Base-by-base conservation (phyloP, 2,113 vertebrate genomes). In the Scalopus aquaticus region DNA sequence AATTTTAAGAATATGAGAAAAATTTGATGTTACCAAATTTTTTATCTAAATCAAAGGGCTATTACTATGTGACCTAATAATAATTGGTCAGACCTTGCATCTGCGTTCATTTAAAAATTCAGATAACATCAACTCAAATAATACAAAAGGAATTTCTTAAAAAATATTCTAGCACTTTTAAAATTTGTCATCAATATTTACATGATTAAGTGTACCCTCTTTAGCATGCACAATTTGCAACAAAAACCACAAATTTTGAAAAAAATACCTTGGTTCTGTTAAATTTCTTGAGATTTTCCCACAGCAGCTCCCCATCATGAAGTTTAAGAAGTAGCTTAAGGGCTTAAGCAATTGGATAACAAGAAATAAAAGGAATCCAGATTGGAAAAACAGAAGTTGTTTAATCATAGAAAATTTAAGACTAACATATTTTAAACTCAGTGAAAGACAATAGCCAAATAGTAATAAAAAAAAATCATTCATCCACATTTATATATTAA, bases 191-290 rank as follows among this genome's bases (percentile, higher is more conserved):
- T 92, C 46, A 69, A 78, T 77, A 62, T 81, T 72, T 95, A 62
- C 1, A 42, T 17, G 69, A 5, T 73, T 39, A 83, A 94, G 30
- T 44, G 1, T 8, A 78, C 79, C 12, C n/a, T 72, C 10, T 49
- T 70, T 88, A 90, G 95, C 62, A 92, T 46, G n/a, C 8, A 97
- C 93, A 96, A 77, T 49, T 87, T 46, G 2, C 77, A 92, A 11
- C 3, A 58, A 97, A 90, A 86, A 15, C 79, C 19, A 78, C 3
- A 35, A 54, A 88, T 24, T 13, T 94, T 94, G 49, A 69, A 96
- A 69, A 96, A 97, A 97, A 90, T 73, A 77, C 72, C 93, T 96
- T 90, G 4, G 22, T 95, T 92, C 16, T 6, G 1, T 90, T 86
- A 92, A 44, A 95, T 87, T 39, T 80, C 72, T 62, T 87, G 30